Base-by-base conservation (phyloP, 2,797 vertebrate species). In the Notoglanidium macrostoma region DNA sequence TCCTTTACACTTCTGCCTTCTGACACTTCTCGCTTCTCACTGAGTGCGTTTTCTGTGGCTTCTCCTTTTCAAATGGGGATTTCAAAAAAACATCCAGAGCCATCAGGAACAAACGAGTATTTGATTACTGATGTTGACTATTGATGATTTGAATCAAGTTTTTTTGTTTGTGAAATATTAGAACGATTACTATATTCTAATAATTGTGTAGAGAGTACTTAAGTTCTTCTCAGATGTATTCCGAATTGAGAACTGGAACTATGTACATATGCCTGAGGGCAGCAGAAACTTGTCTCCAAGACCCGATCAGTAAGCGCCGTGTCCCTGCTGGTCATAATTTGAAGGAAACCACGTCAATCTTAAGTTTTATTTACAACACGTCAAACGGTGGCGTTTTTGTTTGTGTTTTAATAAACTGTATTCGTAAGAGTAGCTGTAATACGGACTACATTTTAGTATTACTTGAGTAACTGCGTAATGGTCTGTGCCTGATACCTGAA, bases 1-100 rank as follows among this genome's bases (percentile, higher is more conserved):
- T 59, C 32, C 59, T 79, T 81, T 63, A 81, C 35, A 63, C 78
- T n/a, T 78, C 44, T 74, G 23, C 5, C 72, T 74, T 32, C 32
- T 46, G 21, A 46, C 78, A 61, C 21, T 51, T 63, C n/a, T 55
- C 14, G 0, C n/a, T 54, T 77, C 57, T 80, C 78, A 44, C 35
- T 14, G 35, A 80, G 21, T 26, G 44, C 32, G 35, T 14, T 79
- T 77, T 79, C 54, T 35, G 32, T 61, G 32, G 32, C 55, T 23
- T 5, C 19, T 79, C 29, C 6, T 77, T 55, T 21, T 76, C 49
- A 55, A 10, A 29, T 8, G 46, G 5, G 15, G 29, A 35, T 35
- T 35, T 54, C n/a, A 9, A 44, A 72, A 72, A 72, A 72, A 40
- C 65, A 6, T 46, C 44, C 70, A 70, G 67, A 32, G 35, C 15